phyloP scores from a whole-genome alignment of 2,888 invertebrate genomes.

The Drosophila sordidapex region DNA sequence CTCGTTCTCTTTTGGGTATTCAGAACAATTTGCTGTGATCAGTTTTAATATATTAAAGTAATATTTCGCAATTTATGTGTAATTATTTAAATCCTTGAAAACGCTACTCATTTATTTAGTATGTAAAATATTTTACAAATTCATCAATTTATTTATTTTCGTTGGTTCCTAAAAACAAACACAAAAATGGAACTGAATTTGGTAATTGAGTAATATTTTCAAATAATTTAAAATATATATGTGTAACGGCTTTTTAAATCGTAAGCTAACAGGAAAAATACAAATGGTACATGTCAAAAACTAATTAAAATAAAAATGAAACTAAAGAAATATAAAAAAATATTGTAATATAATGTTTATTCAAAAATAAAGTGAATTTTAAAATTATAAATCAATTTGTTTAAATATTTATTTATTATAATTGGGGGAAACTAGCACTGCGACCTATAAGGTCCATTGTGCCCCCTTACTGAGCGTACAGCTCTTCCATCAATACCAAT shows the following conservation, averaged over 20 bases:
- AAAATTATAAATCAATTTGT: slow-evolving; percentile 22
- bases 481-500: too few species aligned
- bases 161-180: slow-evolving; percentile 16
- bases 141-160: slow-evolving; percentile 51
- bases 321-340: slow-evolving; percentile 27
- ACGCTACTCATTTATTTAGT: slow-evolving; percentile 67
- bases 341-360: slow-evolving; percentile 66
- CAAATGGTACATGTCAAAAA: slow-evolving; percentile 57
- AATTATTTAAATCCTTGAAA: slow-evolving; percentile 36
- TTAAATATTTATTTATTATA: not conserved
- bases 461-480: too few species aligned
- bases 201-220: slow-evolving; percentile 11
- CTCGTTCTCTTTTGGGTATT: slow-evolving; percentile 65
- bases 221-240: slow-evolving; percentile 26
- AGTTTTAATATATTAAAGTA: slow-evolving; percentile 61
- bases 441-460: too few species aligned
- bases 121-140: slow-evolving; percentile 32
- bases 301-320: slow-evolving; percentile 20
- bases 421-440: too few species aligned
- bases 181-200: slow-evolving; percentile 15
- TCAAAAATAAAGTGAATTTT: slow-evolving; percentile 67
- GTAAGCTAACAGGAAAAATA: slow-evolving; percentile 29
- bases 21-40: slow-evolving; percentile 75
- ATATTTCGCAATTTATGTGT: slow-evolving; percentile 37
- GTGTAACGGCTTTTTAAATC: slow-evolving; percentile 43